phyloP scores from a whole-genome alignment of 2,888 invertebrate genomes.

The Sussaba pulchella region DNA sequence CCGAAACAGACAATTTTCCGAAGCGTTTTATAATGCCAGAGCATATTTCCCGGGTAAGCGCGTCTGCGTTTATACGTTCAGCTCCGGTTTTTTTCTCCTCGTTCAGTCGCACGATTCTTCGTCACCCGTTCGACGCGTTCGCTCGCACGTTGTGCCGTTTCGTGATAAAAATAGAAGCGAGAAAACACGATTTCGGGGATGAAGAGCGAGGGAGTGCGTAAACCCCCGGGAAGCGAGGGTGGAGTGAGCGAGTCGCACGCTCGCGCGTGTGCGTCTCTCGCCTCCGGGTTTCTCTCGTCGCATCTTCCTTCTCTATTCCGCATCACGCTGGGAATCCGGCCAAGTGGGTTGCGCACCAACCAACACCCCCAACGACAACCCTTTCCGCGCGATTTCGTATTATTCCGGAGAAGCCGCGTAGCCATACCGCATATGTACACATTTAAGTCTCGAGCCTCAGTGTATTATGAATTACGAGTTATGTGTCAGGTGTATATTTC shows the following conservation, averaged over 20 bases:
- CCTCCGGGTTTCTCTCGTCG: constrained; percentile 46
- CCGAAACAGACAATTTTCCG: constrained; percentile 73
- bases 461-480: too few species aligned
- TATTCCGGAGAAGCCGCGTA: constrained; percentile 25
- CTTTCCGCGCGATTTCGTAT: constrained; percentile 72
- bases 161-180: constrained; percentile 20
- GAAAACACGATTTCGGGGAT: neutral
- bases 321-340: constrained; percentile 74
- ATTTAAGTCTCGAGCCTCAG: neutral
- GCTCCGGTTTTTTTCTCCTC: constrained; percentile 54
- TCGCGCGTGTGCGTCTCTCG: constrained; percentile 29
- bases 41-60: constrained; percentile 73
- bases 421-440: constrained; percentile 3
- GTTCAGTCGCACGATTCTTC: constrained; percentile 53
- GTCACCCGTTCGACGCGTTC: constrained; percentile 58
- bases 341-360: constrained; percentile 75
- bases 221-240: constrained; percentile 34
- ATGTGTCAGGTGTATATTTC: too few species aligned
- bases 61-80: constrained; percentile 47
- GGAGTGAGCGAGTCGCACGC: neutral
- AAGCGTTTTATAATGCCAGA: constrained; percentile 75
- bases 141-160: constrained; percentile 47
- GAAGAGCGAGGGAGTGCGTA: constrained; percentile 21
- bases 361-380: constrained; percentile 31
- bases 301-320: constrained; percentile 37